Evolutionary conservation across 2,113 vertebrate species (phyloP), one percentile per base, ranked within the genome.

Genomic region (Miniopterus natalensis): DNA sequence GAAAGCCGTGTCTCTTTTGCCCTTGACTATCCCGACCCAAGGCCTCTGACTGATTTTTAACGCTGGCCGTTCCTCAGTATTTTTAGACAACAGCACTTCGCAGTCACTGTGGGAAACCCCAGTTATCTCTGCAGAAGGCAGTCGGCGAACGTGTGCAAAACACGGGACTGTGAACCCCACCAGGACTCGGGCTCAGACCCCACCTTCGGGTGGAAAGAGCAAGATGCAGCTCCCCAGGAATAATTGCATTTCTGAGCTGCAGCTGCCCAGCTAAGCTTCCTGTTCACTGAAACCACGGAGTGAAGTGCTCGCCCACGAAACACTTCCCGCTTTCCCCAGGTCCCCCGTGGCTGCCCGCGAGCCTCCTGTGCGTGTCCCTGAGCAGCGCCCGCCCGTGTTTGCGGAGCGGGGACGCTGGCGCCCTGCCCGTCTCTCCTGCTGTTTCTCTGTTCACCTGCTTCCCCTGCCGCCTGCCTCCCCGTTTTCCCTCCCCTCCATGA

Each of bases 241-340:
- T 3, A 7, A 8, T 1, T 1, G 15, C 25, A 3, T 4, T 29
- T 3, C 42, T 3, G 6, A 31, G 45, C 7, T 3, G 2, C 73
- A 8, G 27, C 73, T 18, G 27, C 14, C 31, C 10, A 2, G 15
- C 2, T 0, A 7, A 31, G 5, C 21, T 12, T 13, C 9, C 42
- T 45, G 13, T 23, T 7, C 23, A 21, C 47, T 51, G 12, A 49
- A 51, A 2, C 18, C 73, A 45, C 3, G 7, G 27, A 6, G 5
- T 15, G 73, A 11, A 11, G 17, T n/a, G 73, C 11, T 5, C 20
- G n/a, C 66, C 29, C 78, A 36, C 42, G 5, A 31, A 70, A 63
- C 31, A 70, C 17, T 18, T 6, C 5, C 31, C 68, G n/a, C 88
- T 65, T n/a, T 66, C 78, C 8, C 47, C 36, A n/a, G 1, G 1